Conservation (phyloP, 2,797 vertebrate genomes). For the Simalia tracyae region DNA sequence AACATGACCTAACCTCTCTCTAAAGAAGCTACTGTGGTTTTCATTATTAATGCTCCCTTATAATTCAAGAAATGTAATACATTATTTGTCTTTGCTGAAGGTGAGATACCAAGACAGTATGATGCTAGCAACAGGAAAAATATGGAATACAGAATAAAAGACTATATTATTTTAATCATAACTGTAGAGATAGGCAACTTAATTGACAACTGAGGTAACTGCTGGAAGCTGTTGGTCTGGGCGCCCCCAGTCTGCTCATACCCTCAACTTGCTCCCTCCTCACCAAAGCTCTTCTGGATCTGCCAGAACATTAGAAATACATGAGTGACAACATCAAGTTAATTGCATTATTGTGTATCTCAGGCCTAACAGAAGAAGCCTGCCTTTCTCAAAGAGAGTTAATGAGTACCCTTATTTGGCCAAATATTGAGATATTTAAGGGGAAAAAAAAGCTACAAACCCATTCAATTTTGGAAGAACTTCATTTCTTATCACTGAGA, state of each 20-base stretch:
- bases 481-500: background rate
- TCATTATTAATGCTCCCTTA: background rate
- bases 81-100: background rate
- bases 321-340: constrained; percentile 4
- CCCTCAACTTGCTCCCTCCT: background rate
- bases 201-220: background rate
- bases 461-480: background rate
- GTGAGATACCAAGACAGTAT: background rate
- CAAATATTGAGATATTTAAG: constrained; percentile 8
- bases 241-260: background rate
- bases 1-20: background rate
- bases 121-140: background rate
- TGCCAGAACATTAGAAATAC: constrained; percentile 9
- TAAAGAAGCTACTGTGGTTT: background rate
- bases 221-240: background rate
- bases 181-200: background rate
- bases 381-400: background rate
- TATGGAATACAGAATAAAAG: background rate
- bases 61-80: background rate
- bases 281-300: constrained; percentile 11
- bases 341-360: background rate
- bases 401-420: background rate
- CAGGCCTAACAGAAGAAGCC: background rate
- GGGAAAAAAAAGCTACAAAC: background rate
- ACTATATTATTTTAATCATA: constrained; percentile 3